Conservation (phyloP, 1,140 invertebrate genomes). For the Bathynomus jamesi region DNA sequence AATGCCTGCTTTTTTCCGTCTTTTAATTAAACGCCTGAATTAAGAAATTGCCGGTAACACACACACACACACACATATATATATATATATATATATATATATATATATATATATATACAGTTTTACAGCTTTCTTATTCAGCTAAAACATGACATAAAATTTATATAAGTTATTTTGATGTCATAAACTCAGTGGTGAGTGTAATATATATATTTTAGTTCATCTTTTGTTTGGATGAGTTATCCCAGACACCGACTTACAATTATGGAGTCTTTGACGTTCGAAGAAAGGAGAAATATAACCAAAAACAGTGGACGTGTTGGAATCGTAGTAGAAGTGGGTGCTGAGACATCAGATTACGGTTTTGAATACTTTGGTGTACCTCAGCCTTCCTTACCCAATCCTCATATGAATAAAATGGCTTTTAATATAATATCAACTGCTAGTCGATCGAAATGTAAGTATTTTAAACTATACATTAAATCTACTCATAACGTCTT, state of each 20-base stretch:
- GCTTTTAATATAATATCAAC: slow-evolving; percentile 9
- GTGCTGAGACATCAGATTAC: slow-evolving; percentile 17
- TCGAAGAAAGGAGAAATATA: neutral
- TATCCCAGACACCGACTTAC: slow-evolving; percentile 14
- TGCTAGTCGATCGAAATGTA: slow-evolving; percentile 12
- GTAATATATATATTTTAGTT: slow-evolving; percentile 1
- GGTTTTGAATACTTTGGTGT: slow-evolving; percentile 25
- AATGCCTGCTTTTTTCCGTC: too few relatives aligned
- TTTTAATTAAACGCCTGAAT: too few relatives aligned
- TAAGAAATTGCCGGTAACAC: too few relatives aligned
- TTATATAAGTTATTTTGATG: too few relatives aligned
- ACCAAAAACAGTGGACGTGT: neutral
- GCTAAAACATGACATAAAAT: too few relatives aligned
- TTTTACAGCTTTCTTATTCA: too few relatives aligned
- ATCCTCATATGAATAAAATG: slow-evolving; percentile 5
- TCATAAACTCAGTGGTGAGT: too few relatives aligned
- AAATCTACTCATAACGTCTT: too few relatives aligned
- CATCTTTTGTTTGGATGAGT: slow-evolving; percentile 17
- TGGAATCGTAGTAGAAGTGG: slow-evolving; percentile 10
- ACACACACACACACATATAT: neutral
- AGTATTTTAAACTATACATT: too few relatives aligned
- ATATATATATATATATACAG: neutral
- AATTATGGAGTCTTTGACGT: neutral
- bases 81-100: neutral
- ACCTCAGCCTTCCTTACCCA: slow-evolving; percentile 2